Evolutionary conservation across 2,113 vertebrate genomes (phyloP), one percentile per base, ranked within the genome.

Genomic region (Nerophis lumbriciformis): DNA sequence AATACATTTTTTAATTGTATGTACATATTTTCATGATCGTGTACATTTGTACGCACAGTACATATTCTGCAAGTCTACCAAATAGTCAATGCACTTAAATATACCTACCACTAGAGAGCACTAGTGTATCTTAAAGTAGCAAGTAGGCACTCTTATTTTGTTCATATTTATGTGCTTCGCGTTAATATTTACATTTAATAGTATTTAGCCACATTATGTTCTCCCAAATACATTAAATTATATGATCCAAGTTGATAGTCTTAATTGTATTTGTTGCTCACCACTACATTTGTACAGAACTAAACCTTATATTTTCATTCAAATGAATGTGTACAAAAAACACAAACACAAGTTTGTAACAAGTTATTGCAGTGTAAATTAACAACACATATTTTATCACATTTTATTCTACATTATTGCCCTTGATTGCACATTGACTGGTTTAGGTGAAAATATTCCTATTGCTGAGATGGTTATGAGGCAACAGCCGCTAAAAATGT

Each of bases 351-450:
- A 35, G 5, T 13, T 5, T 60, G 44, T 77, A 79, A 77, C 84
- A 79, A 65, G 60, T 79, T 76, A 67, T 75, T 73, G 50, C 68
- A 65, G 65, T 85, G 81, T 79, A 83, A 78, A 78, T 38, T 72
- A 79, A 76, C 3, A 44, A 57, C 55, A 57, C 10, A 53, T 42
- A 57, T 57, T 67, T 77, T 63, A 71, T 57, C 78, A 78, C 75
- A 81, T 82, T 66, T 63, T 79, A 68, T 72, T 79, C 81, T 84
- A 87, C 78, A 87, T 87, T 88, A 88, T 87, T 89, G 84, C 84
- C 83, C 69, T 79, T 76, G 69, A 83, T 82, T 45, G 73, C 66
- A 80, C 74, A 85, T 39, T 83, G 68, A 73, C 60, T 72, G 74
- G 47, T 85, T 72, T 55, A 50, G 55, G 72, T 72, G 7, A 71